phyloP scores from a whole-genome alignment of 2,113 vertebrate genomes.

The Hypanus sabinus region DNA sequence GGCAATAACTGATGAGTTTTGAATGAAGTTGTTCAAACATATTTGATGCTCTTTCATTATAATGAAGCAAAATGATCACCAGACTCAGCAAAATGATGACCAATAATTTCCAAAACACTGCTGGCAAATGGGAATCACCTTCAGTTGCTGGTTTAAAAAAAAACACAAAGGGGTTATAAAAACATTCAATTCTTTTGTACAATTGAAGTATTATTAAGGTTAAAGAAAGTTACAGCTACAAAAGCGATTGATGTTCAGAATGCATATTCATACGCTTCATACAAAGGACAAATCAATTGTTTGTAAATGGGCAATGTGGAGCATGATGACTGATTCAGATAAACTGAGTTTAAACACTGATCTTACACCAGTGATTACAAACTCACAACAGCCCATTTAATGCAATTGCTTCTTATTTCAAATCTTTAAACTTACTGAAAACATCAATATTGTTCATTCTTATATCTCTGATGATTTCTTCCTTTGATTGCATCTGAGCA shows the following conservation, averaged over 20 bases:
- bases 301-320: background rate
- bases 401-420: background rate
- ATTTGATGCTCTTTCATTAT: background rate
- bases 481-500: background rate
- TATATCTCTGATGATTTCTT: background rate
- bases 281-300: background rate
- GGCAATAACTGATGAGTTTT: background rate
- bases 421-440: background rate
- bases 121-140: background rate
- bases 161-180: background rate
- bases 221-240: background rate
- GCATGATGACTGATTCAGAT: background rate
- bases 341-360: background rate
- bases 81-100: slow-evolving; percentile 17
- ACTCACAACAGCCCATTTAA: background rate
- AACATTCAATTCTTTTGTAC: background rate
- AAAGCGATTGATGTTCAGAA: background rate
- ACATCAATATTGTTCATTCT: background rate
- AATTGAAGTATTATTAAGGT: background rate
- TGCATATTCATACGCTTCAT: background rate
- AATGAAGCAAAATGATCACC: background rate
- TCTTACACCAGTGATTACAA: background rate
- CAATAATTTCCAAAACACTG: background rate
- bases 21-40: slow-evolving; percentile 7
- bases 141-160: background rate